Conservation (phyloP, 2,797 vertebrate species). For the Premnoplex brunnescens region DNA sequence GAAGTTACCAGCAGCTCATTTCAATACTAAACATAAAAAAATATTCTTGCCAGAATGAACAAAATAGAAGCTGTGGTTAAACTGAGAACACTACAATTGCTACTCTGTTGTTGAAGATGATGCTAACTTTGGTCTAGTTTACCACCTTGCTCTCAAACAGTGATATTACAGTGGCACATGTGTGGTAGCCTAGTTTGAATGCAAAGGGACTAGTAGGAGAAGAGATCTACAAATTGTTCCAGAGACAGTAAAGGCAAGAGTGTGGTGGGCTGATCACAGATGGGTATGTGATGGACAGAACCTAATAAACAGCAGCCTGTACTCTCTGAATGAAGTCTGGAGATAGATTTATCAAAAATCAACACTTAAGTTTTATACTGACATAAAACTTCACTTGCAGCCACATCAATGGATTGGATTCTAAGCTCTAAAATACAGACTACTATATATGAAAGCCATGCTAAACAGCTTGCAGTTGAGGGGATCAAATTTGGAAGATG, state of each 20-base stretch:
- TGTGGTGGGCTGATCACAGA: not conserved
- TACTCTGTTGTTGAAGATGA: not conserved
- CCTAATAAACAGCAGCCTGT: not conserved
- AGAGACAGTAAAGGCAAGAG: not conserved
- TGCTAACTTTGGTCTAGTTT: not conserved
- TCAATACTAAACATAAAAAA: not conserved
- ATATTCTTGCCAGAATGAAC: not conserved
- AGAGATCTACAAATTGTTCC: not conserved
- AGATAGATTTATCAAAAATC: not conserved
- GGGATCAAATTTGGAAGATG: not conserved
- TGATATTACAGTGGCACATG: too few relatives aligned
- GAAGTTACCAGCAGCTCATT: not conserved
- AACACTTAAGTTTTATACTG: not conserved
- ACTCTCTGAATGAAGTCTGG: not conserved
- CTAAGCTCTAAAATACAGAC: not conserved
- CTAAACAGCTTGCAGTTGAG: slow-evolving; percentile 4
- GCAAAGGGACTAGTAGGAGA: not conserved
- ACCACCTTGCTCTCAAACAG: not conserved
- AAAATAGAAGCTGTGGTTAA: not conserved
- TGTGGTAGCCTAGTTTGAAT: not conserved
- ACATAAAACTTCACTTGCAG: not conserved
- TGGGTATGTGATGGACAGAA: not conserved
- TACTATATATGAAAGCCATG: not conserved
- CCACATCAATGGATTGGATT: not conserved
- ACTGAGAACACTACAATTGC: not conserved